Evolutionary conservation across 92 coral and sea anemone species (phyloP).

Genomic region (Zoanthus sociatus): DNA sequence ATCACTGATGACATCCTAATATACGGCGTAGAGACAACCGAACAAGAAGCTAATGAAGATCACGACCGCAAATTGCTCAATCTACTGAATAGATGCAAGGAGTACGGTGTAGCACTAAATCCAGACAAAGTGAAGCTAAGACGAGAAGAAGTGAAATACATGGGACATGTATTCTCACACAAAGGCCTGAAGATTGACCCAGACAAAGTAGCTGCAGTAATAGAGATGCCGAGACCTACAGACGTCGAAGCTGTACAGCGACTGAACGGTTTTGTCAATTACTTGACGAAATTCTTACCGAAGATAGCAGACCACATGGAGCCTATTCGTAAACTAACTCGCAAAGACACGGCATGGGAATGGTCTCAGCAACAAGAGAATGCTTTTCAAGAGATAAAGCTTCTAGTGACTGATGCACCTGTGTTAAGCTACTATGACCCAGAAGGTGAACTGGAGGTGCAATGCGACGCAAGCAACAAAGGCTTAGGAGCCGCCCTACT

Average conservation of each 20-base stretch:
- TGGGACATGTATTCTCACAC: background rate
- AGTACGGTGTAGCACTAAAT: slow-evolving; percentile 27
- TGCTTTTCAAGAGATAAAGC: background rate
- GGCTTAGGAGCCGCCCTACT: background rate
- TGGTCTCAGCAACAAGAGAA: background rate
- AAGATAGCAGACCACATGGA: background rate
- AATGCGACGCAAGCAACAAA: background rate
- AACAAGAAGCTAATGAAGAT: slow-evolving; percentile 19
- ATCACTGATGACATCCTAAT: slow-evolving; percentile 43
- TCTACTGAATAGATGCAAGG: slow-evolving; percentile 7
- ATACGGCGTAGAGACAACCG: slow-evolving; percentile 38
- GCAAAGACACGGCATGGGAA: background rate
- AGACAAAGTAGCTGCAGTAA: background rate
- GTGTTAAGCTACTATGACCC: background rate
- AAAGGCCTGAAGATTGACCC: background rate
- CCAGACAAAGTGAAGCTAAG: background rate
- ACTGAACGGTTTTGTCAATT: background rate
- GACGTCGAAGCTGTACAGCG: background rate
- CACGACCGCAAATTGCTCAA: slow-evolving; percentile 18
- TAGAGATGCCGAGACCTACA: background rate
- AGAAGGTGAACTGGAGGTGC: background rate
- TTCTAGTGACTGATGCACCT: background rate
- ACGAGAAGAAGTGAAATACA: background rate
- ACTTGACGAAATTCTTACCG: background rate
- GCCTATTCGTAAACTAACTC: background rate